These are phyloP conservation scores for Acrossocheilus fasciatus DNA, from an alignment of 2,797 vertebrate species.

Conservation along the genomic window DNA sequence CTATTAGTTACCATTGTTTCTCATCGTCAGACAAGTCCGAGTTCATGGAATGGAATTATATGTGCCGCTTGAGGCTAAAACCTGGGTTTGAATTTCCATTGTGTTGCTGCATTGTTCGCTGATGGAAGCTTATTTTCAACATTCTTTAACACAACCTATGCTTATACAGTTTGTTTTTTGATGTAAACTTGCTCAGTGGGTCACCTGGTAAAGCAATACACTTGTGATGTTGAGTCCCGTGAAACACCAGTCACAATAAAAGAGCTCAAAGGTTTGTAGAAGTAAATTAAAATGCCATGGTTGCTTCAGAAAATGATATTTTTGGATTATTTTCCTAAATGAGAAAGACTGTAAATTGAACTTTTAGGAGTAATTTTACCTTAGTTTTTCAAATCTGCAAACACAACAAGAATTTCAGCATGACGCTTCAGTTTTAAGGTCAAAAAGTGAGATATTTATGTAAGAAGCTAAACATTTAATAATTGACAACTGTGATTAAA, in stretches of 20 bases:
- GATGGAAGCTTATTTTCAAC: neutral
- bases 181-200: neutral
- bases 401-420: neutral
- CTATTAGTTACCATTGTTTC: slow-evolving; percentile 10
- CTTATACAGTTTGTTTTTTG: neutral
- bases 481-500: too few species aligned
- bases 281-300: neutral
- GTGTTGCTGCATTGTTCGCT: slow-evolving; percentile 5
- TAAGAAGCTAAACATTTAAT: too few species aligned
- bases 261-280: neutral
- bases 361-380: neutral
- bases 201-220: neutral
- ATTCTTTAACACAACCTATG: neutral
- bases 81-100: slow-evolving; percentile 19
- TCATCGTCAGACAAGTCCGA: neutral
- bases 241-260: neutral
- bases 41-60: neutral
- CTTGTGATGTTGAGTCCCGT: neutral
- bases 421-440: neutral
- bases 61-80: neutral
- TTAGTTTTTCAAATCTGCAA: neutral
- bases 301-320: neutral
- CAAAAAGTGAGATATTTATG: neutral
- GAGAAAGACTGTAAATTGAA: neutral
- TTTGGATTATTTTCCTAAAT: neutral